These are phyloP conservation scores for Chirona hameri DNA, from an alignment of 2,888 invertebrate species.

Conservation along the genomic window DNA sequence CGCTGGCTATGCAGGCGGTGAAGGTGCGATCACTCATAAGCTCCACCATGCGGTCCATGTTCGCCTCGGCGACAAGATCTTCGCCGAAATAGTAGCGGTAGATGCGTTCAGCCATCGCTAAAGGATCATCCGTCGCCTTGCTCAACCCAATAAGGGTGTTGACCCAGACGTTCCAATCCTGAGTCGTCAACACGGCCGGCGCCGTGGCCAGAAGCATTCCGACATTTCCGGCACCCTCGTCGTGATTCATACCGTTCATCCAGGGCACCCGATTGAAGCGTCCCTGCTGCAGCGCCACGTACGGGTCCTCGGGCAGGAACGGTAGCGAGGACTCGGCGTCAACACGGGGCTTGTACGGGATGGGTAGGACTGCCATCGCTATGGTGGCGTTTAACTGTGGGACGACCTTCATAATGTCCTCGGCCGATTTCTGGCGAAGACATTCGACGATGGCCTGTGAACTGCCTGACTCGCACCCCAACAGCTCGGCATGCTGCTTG, in stretches of 20 bases:
- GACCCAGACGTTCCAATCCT: background rate
- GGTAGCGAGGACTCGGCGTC: background rate
- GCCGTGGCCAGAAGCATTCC: background rate
- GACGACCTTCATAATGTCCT: slow-evolving; percentile 79
- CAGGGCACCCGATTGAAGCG: background rate
- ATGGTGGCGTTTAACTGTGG: slow-evolving; percentile 52
- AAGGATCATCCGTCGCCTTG: background rate
- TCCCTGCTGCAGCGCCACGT: background rate
- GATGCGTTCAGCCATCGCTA: background rate
- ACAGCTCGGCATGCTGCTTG: slow-evolving; percentile 65
- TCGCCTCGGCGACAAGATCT: background rate
- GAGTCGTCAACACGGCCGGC: background rate
- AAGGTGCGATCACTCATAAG: background rate
- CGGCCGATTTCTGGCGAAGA: slow-evolving; percentile 84
- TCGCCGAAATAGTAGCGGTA: background rate
- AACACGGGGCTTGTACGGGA: background rate
- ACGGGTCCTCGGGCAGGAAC: slow-evolving; percentile 24
- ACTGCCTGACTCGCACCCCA: slow-evolving; percentile 42
- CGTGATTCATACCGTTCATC: background rate
- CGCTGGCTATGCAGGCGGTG: background rate
- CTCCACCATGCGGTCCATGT: background rate
- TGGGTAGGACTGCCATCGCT: background rate
- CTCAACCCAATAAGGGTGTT: background rate
- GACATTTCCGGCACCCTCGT: background rate
- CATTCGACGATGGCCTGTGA: slow-evolving; percentile 69